phyloP scores from a whole-genome alignment of 2,113 vertebrate species.

The Artemisiospiza belli region DNA sequence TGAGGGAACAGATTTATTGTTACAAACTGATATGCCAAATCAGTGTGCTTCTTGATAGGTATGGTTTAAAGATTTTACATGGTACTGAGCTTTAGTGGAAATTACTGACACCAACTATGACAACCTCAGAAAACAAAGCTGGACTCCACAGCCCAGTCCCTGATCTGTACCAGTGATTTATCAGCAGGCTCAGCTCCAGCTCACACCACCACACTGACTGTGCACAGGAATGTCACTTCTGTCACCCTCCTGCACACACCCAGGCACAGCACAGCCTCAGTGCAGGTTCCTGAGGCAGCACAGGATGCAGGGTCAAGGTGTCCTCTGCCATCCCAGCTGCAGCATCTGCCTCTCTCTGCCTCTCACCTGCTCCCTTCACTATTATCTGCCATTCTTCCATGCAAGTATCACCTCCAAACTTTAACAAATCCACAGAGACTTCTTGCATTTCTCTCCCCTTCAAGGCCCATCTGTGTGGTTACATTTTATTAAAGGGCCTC shows the following conservation, averaged over 20 bases:
- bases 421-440: background rate
- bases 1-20: background rate
- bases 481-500: background rate
- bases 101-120: background rate
- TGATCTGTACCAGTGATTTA: background rate
- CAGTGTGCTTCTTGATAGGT: too few species aligned
- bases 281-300: background rate
- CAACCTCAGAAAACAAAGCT: rapidly evolving
- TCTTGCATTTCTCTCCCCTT: background rate
- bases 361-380: background rate
- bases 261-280: background rate
- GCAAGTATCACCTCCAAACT: rapidly evolving
- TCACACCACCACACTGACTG: background rate
- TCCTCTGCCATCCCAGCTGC: background rate
- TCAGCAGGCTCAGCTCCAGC: background rate
- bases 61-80: background rate
- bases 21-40: background rate
- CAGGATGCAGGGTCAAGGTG: rapidly evolving
- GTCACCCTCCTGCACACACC: background rate
- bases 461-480: background rate
- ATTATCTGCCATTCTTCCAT: background rate
- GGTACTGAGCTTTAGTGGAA: background rate
- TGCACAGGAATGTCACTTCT: rapidly evolving
- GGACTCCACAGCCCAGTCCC: background rate
- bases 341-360: background rate